Base-by-base conservation (phyloP, 2,797 vertebrate genomes). In the Dipus sagitta region DNA sequence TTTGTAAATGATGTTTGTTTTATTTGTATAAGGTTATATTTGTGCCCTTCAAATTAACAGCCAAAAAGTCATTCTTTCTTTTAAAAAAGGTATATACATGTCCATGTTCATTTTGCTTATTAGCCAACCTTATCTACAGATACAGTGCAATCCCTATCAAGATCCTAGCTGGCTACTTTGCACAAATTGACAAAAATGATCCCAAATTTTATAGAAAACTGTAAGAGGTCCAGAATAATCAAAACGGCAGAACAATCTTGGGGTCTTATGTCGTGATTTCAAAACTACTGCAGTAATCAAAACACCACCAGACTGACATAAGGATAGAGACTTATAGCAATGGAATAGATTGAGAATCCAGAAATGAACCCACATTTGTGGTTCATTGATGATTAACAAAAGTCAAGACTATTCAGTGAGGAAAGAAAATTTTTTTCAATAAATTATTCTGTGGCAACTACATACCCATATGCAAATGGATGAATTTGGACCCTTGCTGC, bases 361-460 rank as follows among this genome's bases (percentile, higher is more conserved):
- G 58, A 86, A 94, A 92, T 77, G 72, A 89, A 65, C 42, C 9
- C 47, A 86, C 18, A 38, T 86, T 89, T 82, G 54, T 86, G 21
- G 32, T 42, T 58, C 47, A 60, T 24, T 90, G 20, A 4, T 28
- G 77, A 94, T 89, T 82, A 92, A 77, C 82, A 68, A 74, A 75
- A 30, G 65, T 67, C 26, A 67, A 76, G 68, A 54, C 18, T 32
- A 74, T 75, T 86, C 82, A 71, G 8, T 65, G 64, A 28, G 26
- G 26, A 75, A 87, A 84, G 4, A 80, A 71, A 30, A 14, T 15
- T 78, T 7, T 95, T 80, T 95, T 80, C 38, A 67, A 72, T 5
- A 88, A 65, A 28, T 72, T 42, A 18, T 52, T 7, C 17, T 88
- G 13, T 0, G 30, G 67, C 42, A 88, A 71, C 32, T 68, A 17